Conservation (phyloP, 2,888 invertebrate genomes). For the Zele albiditarsus region DNA sequence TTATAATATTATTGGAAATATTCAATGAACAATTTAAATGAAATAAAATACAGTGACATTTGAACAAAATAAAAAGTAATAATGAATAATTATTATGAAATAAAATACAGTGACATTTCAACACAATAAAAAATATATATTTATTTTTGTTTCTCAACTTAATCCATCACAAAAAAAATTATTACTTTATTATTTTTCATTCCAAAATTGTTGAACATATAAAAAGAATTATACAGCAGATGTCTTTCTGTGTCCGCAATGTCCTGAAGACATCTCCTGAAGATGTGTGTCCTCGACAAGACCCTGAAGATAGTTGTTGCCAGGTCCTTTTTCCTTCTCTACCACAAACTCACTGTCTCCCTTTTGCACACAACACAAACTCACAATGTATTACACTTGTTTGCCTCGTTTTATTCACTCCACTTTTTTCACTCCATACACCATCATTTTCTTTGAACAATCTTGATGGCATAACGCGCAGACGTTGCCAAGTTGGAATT, state of each 20-base stretch:
- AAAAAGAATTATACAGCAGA: not conserved
- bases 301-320: not conserved
- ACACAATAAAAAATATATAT: not conserved
- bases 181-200: no score
- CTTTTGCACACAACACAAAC: not conserved
- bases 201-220: not conserved
- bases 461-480: not conserved
- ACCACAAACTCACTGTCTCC: not conserved
- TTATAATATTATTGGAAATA: no score
- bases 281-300: not conserved
- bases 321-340: not conserved
- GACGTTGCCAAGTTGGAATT: not conserved
- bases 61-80: not conserved
- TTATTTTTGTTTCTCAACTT: no score
- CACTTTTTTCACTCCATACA: not conserved
- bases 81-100: not conserved
- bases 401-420: conserved; percentile 1
- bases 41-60: not conserved
- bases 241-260: not conserved
- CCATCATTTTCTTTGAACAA: not conserved
- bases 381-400: not conserved
- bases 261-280: not conserved
- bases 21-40: no score
- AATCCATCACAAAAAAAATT: no score
- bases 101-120: not conserved